Conservation (phyloP, 2,797 vertebrate genomes). For the Acanthurus lineatus region DNA sequence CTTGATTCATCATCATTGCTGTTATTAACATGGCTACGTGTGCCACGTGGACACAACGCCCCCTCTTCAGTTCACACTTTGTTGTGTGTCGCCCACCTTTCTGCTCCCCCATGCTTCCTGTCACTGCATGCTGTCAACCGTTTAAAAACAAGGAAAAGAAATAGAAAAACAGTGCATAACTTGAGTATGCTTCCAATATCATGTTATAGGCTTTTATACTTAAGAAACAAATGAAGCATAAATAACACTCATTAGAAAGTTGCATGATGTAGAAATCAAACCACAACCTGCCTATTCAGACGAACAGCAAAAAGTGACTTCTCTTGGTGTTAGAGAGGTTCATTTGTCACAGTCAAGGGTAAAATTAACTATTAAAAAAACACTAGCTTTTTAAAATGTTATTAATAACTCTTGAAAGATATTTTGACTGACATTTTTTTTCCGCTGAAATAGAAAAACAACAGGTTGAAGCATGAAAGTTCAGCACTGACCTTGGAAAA, state of each 20-base stretch:
- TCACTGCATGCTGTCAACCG: background rate
- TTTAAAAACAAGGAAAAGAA: background rate
- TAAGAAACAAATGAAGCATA: background rate
- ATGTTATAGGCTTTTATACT: background rate
- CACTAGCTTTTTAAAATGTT: background rate
- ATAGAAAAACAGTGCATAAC: background rate
- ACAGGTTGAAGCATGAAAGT: background rate
- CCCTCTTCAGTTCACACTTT: background rate
- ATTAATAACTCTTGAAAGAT: background rate
- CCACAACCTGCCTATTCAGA: background rate
- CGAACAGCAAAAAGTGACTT: background rate
- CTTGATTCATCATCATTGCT: slow-evolving; percentile 24
- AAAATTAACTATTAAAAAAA: background rate
- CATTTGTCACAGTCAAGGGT: background rate
- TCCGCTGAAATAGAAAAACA: background rate
- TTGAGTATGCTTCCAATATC: background rate
- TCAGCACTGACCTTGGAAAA: background rate
- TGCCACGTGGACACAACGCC: background rate
- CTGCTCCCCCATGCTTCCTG: background rate
- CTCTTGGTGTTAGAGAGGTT: background rate
- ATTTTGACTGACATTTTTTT: background rate
- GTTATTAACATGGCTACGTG: slow-evolving; percentile 6
- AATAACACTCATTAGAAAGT: background rate
- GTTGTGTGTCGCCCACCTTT: background rate
- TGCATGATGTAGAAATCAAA: background rate